A percentile compares a stretch with the other conserved stretches of the same genome.
Evolutionary conservation across 2,888 invertebrate genomes (phyloP).

Genomic region (Cerastoderma edule): DNA sequence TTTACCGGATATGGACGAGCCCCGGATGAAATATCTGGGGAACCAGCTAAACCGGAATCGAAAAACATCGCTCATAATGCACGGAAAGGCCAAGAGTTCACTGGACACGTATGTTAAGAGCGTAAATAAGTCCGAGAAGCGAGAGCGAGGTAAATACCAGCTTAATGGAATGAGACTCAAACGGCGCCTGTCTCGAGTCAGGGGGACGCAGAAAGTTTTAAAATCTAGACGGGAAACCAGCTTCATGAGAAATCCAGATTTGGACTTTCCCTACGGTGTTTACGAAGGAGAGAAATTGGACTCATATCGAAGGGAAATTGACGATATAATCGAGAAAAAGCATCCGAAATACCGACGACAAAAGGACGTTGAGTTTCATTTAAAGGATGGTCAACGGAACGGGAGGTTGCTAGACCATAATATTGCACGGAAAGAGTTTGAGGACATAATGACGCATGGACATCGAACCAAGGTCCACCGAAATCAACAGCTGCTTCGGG

Average conservation of each 20-base stretch:
- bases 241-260: slow-evolving; percentile 51
- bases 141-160: slow-evolving; percentile 43
- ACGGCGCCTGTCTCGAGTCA: slow-evolving; percentile 33
- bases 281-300: slow-evolving; percentile 52
- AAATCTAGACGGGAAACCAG: slow-evolving; percentile 41
- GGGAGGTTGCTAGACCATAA: slow-evolving; percentile 44
- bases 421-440: slow-evolving; percentile 46
- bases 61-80: slow-evolving; percentile 47
- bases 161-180: slow-evolving; percentile 35
- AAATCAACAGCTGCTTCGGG: slow-evolving; percentile 26
- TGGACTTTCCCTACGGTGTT: slow-evolving; percentile 51
- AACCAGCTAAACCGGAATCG: slow-evolving; percentile 55
- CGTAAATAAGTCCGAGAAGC: slow-evolving; percentile 42
- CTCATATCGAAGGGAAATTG: slow-evolving; percentile 50
- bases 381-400: slow-evolving; percentile 35
- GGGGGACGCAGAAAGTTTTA: slow-evolving; percentile 55
- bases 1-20: slow-evolving; percentile 59
- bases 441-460: slow-evolving; percentile 40
- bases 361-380: slow-evolving; percentile 38
- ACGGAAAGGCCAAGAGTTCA: slow-evolving; percentile 31
- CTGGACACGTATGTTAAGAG: slow-evolving; percentile 50
- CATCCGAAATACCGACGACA: slow-evolving; percentile 50
- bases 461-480: slow-evolving; percentile 22
- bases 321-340: slow-evolving; percentile 43
- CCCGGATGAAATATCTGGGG: slow-evolving; percentile 50